Conservation (phyloP, 2,888 invertebrate species). For the Drosophila stalkeri region DNA sequence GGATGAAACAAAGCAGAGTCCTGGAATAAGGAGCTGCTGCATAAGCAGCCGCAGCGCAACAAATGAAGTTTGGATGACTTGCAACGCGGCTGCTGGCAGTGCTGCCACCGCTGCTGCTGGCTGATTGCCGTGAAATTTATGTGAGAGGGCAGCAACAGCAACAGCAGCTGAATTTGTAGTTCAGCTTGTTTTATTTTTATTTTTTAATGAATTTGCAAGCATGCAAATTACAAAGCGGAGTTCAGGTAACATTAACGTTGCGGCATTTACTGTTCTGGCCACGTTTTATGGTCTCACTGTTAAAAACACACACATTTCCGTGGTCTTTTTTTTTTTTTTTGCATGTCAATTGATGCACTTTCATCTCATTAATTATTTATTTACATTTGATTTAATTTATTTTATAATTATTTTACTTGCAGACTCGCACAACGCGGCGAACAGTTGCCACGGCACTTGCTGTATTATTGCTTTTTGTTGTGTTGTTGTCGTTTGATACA, state of each 20-base stretch:
- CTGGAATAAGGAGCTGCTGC: slow-evolving; percentile 24
- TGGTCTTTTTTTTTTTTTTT: no score
- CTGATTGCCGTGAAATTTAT: slow-evolving; percentile 80
- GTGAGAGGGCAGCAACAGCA: slow-evolving; percentile 35
- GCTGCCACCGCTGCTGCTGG: slow-evolving; percentile 29
- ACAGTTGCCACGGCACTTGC: slow-evolving; percentile 27
- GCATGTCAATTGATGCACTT: slow-evolving; percentile 11
- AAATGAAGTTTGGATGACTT: slow-evolving; percentile 81
- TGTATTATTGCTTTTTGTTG: slow-evolving; percentile 16
- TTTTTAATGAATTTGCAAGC: slow-evolving; percentile 33
- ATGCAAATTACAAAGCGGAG: slow-evolving; percentile 35
- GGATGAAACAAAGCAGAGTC: slow-evolving; percentile 54
- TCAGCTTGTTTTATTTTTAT: slow-evolving; percentile 18
- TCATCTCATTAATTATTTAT: slow-evolving; percentile 9
- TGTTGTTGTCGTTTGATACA: slow-evolving; percentile 28
- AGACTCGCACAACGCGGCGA: slow-evolving; percentile 6
- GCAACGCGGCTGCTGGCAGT: slow-evolving; percentile 49
- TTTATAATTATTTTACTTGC: slow-evolving; percentile 25
- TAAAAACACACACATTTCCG: slow-evolving; percentile 18
- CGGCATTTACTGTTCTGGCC: slow-evolving; percentile 16
- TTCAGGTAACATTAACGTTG: slow-evolving; percentile 22
- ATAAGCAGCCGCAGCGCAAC: slow-evolving; percentile 67
- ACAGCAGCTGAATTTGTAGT: slow-evolving; percentile 22
- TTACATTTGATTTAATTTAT: slow-evolving; percentile 10
- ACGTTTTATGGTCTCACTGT: slow-evolving; percentile 17